A percentile compares a stretch with the other conserved stretches of the same genome.
Conservation (phyloP, 2,888 invertebrate genomes). For the Dysmachus trigonus region DNA sequence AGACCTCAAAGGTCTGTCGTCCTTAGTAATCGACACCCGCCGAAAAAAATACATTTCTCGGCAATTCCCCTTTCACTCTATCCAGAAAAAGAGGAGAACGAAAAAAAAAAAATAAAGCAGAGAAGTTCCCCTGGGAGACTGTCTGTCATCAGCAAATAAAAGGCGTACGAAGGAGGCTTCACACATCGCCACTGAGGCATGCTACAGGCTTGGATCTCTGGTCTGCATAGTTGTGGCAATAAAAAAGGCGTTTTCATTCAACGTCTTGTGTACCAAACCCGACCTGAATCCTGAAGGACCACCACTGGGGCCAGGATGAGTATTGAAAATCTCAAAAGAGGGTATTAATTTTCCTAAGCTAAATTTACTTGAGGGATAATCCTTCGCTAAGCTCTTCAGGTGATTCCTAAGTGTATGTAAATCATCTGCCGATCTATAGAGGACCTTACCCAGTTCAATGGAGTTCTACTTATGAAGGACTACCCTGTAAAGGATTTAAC, state of each 20-base stretch:
- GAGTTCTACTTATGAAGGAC: constrained; percentile 41
- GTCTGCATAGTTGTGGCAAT: background rate
- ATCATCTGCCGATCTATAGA: constrained; percentile 44
- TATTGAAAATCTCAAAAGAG: constrained; percentile 48
- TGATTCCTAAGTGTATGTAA: constrained; percentile 49
- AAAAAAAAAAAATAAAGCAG: constrained; percentile 12
- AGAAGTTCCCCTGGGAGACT: constrained; percentile 5
- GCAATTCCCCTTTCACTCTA: background rate
- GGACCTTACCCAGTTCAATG: constrained; percentile 17
- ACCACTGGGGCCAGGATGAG: background rate
- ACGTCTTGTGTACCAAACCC: background rate
- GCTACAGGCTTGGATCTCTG: background rate
- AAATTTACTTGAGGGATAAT: constrained; percentile 55
- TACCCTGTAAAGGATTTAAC: constrained; percentile 28
- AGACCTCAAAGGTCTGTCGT: background rate
- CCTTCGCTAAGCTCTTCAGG: constrained; percentile 53
- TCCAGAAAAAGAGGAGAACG: background rate
- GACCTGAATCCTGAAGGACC: constrained; percentile 1
- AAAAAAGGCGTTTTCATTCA: background rate
- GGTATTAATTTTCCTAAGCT: constrained; percentile 55
- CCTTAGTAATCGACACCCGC: background rate
- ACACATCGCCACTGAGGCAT: background rate
- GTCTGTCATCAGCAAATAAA: constrained; percentile 14
- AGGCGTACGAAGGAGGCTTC: constrained; percentile 16
- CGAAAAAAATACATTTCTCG: background rate